These are phyloP conservation scores for Scaeva pyrastri DNA, from an alignment of 2,888 invertebrate species.

Conservation along the genomic window DNA sequence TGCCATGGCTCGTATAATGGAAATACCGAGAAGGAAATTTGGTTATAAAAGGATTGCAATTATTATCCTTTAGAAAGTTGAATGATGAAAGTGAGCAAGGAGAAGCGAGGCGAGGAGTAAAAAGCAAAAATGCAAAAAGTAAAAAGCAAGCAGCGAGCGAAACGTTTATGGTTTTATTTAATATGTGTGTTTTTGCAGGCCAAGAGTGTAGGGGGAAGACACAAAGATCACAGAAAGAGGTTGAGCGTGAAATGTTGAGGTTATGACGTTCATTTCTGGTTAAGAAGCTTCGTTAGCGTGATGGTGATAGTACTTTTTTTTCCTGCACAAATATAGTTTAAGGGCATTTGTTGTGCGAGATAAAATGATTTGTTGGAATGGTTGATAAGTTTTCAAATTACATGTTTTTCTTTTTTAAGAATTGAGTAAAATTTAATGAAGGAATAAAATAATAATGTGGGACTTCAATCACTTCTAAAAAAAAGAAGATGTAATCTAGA, in stretches of 20 bases:
- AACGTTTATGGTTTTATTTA: slow-evolving; percentile 39
- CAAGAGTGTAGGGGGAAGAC: too few relatives aligned
- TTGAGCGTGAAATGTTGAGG: not conserved
- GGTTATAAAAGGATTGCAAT: slow-evolving; percentile 62
- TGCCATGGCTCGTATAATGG: slow-evolving; percentile 54
- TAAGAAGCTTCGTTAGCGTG: not conserved
- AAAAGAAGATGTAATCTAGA: too few relatives aligned
- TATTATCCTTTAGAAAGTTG: slow-evolving; percentile 39
- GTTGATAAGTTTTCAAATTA: not conserved
- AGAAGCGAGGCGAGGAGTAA: not conserved
- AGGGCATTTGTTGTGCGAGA: not conserved
- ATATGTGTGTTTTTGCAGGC: slow-evolving; percentile 2
- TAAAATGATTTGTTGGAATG: slow-evolving; percentile 1
- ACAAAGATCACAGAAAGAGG: not conserved
- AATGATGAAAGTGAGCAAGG: slow-evolving; percentile 23
- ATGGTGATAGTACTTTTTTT: not conserved
- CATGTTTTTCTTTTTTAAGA: not conserved
- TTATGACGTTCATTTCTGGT: not conserved
- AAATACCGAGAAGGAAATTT: slow-evolving; percentile 50
- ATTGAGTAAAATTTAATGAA: too few relatives aligned
- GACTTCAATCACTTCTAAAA: too few relatives aligned
- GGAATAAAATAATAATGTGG: too few relatives aligned
- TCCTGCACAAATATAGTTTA: not conserved
- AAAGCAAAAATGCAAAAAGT: slow-evolving; percentile 1
- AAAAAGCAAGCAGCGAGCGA: slow-evolving; percentile 26